Evolutionary conservation across 1,140 invertebrate genomes (phyloP), one percentile per base, ranked within the genome.

Genomic region (Formica selysi): DNA sequence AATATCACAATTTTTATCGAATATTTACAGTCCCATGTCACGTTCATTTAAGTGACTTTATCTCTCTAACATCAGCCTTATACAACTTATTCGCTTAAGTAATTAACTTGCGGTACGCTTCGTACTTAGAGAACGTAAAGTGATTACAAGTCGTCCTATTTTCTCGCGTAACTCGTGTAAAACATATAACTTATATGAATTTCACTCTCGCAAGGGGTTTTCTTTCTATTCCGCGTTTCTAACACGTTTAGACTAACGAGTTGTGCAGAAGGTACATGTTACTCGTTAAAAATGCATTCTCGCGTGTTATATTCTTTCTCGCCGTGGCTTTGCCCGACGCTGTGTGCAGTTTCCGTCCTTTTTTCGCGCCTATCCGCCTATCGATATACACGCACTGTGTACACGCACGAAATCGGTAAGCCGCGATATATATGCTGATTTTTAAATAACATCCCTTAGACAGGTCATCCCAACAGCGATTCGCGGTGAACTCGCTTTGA

Each of bases 261-360:
- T 65, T 73, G 7, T 32, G 10, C 36, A 26, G 22, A 59, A 64
- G 36, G 67, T 22, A 86, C 57, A 61, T 51, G 38, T 26, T 29
- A 29, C n/a, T 48, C 76, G 67, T 90, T 83, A 90, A 89, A 87
- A 87, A 88, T 88, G 79, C 61, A 88, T 80, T 19, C 74, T 90
- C 67, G 89, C 86, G 86, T 91, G 89, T 70, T 68, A 22, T 19
- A 32, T 71, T 10, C 13, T 3, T 73, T 22, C 11, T 36, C 36
- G n/a, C 26, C 38, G 22, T n/a, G 54, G n/a, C 71, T 59, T 38
- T 11, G 22, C 26, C 62, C 19, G 38, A 11, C 29, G 13, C 54
- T 13, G 10, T 4, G 3, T 68, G 51, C 26, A 32, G 11, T 71
- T 74, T 54, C 57, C 38, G n/a, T 88, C 44, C 44, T 54, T 86